Conservation (phyloP, 1,140 invertebrate genomes). For the Druon quercuslanigerum region DNA sequence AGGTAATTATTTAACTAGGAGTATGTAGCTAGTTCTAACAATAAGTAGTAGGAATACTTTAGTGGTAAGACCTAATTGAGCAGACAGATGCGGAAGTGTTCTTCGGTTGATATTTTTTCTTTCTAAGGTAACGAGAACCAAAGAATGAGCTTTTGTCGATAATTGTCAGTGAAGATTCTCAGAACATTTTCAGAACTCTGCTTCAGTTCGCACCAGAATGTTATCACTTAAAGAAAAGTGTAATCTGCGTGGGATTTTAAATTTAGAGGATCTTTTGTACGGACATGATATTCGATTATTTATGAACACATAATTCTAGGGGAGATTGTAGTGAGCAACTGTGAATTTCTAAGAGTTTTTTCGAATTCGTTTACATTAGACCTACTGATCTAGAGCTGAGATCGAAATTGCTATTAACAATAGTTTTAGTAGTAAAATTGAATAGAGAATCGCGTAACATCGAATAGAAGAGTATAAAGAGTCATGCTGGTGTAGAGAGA, state of each 20-base stretch:
- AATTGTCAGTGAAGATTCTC: not conserved
- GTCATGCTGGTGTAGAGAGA: constrained; percentile 72
- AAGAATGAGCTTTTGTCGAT: no score
- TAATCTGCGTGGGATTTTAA: not conserved
- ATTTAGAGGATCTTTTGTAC: constrained; percentile 1
- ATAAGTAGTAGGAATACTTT: constrained; percentile 38
- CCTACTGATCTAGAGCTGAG: constrained; percentile 18
- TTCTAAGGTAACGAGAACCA: not conserved
- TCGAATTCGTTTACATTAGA: not conserved
- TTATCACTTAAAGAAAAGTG: not conserved
- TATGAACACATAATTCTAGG: not conserved
- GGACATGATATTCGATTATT: not conserved
- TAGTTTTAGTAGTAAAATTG: constrained; percentile 68
- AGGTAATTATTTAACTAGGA: constrained; percentile 50
- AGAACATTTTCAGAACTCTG: constrained; percentile 14
- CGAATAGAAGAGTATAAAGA: constrained; percentile 74
- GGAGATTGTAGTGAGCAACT: not conserved
- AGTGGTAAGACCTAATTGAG: constrained; percentile 65
- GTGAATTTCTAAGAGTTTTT: not conserved
- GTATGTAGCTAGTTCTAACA: constrained; percentile 46
- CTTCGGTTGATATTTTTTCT: not conserved
- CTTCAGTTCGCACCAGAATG: constrained; percentile 36
- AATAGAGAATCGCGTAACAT: constrained; percentile 72
- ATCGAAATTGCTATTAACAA: constrained; percentile 9
- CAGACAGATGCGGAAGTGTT: constrained; percentile 57